phyloP scores from a whole-genome alignment of 2,113 vertebrate genomes.

The Hypanus sabinus region DNA sequence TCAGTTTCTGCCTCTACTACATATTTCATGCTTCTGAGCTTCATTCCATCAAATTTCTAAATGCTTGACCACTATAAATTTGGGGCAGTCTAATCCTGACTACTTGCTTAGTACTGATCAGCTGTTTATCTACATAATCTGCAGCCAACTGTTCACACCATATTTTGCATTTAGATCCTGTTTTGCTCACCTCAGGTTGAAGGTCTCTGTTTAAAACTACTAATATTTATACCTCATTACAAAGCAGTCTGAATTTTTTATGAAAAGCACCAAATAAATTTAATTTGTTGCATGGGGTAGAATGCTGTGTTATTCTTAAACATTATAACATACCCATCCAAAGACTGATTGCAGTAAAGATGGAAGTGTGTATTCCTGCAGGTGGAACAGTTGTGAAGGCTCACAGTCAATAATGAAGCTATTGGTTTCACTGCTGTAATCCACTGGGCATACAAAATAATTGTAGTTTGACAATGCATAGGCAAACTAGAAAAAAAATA shows the following conservation, averaged over 20 bases:
- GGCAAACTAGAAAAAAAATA: constrained; percentile 64
- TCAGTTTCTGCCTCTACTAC: background rate
- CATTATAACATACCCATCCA: constrained; percentile 62
- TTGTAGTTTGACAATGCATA: constrained; percentile 80
- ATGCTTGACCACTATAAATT: background rate
- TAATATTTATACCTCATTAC: background rate
- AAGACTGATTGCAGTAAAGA: constrained; percentile 60
- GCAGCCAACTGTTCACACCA: background rate
- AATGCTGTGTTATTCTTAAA: background rate
- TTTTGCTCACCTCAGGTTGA: background rate
- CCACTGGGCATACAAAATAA: constrained; percentile 89
- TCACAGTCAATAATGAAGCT: constrained; percentile 82
- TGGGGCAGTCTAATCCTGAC: background rate
- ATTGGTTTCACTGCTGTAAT: constrained; percentile 81
- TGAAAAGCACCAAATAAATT: background rate
- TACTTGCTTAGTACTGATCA: background rate
- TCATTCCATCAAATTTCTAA: background rate
- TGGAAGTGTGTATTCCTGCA: constrained; percentile 77
- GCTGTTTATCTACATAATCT: background rate
- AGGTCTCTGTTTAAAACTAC: background rate
- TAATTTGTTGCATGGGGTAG: background rate
- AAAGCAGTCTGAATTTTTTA: background rate
- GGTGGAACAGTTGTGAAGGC: constrained; percentile 79
- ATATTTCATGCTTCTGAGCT: background rate
- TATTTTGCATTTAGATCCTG: background rate